Percentiles rank a stretch among this genome's conserved stretches.
Conservation (phyloP, 2,113 vertebrate species). For the Tursiops truncatus region DNA sequence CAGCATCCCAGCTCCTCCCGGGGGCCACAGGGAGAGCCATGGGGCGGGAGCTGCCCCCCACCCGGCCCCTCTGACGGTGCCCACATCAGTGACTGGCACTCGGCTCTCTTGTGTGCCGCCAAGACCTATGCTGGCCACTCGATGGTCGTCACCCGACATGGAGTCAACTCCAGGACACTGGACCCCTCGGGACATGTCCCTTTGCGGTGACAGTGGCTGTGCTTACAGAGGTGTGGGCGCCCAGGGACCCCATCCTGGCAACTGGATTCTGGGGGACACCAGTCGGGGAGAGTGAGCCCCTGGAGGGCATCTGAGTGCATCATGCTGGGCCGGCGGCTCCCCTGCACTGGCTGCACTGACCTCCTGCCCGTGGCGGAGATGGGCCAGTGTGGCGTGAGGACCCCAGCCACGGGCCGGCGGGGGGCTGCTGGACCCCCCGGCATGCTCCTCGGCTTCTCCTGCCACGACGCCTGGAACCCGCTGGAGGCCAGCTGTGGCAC, state of each 20-base stretch:
- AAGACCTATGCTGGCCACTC: not conserved
- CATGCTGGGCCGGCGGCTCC: constrained; percentile 91
- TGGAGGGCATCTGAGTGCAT: constrained; percentile 92
- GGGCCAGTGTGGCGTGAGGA: constrained; percentile 94
- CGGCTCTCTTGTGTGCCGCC: not conserved
- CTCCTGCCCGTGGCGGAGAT: constrained; percentile 91
- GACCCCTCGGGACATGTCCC: not conserved
- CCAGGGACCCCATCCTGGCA: too few species aligned
- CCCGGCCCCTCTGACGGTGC: not conserved
- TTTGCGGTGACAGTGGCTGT: constrained; percentile 84
- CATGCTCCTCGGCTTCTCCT: not conserved
- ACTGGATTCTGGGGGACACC: too few species aligned
- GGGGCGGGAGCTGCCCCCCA: not conserved
- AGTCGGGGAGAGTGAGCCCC: constrained; percentile 86
- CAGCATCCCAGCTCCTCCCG: not conserved
- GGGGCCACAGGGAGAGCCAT: not conserved
- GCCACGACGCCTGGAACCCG: constrained; percentile 74
- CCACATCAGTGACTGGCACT: not conserved
- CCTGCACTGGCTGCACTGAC: constrained; percentile 91
- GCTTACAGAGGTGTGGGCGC: constrained; percentile 88
- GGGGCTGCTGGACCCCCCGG: constrained; percentile 84
- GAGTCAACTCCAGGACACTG: not conserved
- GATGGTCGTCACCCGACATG: not conserved
- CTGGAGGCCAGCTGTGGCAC: too few species aligned
- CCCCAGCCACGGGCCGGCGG: constrained; percentile 87